phyloP scores from a whole-genome alignment of 2,797 vertebrate species.

The Carcharodon carcharias region DNA sequence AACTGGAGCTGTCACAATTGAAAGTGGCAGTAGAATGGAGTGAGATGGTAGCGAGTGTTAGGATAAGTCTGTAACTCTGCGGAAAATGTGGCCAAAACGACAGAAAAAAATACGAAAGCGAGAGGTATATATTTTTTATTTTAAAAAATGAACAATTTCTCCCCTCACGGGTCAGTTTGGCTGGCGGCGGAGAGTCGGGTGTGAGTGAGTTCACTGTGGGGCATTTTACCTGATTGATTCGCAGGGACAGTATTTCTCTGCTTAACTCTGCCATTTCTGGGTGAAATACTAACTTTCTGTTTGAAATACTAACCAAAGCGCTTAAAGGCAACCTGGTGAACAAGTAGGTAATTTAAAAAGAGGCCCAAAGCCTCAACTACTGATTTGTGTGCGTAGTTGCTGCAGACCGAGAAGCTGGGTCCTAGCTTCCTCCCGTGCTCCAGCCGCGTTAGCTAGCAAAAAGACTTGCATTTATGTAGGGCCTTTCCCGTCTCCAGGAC shows the following conservation, averaged over 20 bases:
- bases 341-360: background rate
- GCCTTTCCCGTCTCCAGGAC: too few relatives aligned
- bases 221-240: background rate
- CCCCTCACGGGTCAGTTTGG: background rate
- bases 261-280: background rate
- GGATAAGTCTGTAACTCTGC: background rate
- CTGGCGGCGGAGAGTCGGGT: background rate
- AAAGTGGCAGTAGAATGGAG: background rate
- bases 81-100: background rate
- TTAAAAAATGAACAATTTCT: background rate
- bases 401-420: background rate
- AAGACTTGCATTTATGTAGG: too few relatives aligned
- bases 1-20: background rate
- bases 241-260: background rate
- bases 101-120: background rate
- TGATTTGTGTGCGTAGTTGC: background rate
- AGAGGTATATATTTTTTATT: background rate
- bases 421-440: background rate
- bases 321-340: background rate
- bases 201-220: background rate
- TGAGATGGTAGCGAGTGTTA: too few relatives aligned
- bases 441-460: too few relatives aligned
- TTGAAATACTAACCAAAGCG: background rate
- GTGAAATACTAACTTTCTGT: background rate
- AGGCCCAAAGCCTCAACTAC: background rate